phyloP scores from a whole-genome alignment of 2,888 invertebrate species.

The Cryptus viduatorius region DNA sequence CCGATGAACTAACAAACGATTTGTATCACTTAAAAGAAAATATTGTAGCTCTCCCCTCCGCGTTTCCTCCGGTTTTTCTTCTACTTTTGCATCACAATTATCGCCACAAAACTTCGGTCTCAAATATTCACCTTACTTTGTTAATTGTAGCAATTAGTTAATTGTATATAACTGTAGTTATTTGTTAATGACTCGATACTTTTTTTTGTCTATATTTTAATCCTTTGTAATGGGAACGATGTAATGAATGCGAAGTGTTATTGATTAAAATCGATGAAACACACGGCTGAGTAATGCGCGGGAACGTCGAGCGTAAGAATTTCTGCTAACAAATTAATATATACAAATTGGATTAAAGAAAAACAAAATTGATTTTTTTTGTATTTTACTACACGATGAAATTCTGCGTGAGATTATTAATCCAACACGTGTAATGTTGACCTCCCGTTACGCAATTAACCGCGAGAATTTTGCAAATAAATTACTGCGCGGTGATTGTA shows the following conservation, averaged over 20 bases:
- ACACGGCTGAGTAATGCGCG: background rate
- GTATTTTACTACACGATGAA: conserved; percentile 6
- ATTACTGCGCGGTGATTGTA: background rate
- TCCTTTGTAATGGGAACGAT: background rate
- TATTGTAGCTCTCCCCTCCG: background rate
- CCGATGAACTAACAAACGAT: background rate
- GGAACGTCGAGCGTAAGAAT: background rate
- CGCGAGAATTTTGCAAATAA: background rate
- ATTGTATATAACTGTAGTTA: conserved; percentile 10
- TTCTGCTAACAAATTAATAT: background rate
- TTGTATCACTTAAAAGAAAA: background rate
- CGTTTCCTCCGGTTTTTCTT: background rate
- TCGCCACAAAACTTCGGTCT: conserved; percentile 5
- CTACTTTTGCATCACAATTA: conserved; percentile 1
- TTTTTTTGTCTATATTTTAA: background rate
- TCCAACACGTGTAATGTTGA: background rate
- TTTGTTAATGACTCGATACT: background rate
- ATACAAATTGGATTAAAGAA: background rate
- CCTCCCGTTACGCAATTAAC: background rate
- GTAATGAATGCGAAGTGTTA: background rate
- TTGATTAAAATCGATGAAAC: background rate
- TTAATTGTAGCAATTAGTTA: conserved; percentile 45
- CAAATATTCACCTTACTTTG: conserved; percentile 63
- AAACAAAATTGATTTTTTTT: background rate
- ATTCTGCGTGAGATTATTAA: background rate